phyloP scores from a whole-genome alignment of 1,140 invertebrate species.

The Luehdorfia chinensis region DNA sequence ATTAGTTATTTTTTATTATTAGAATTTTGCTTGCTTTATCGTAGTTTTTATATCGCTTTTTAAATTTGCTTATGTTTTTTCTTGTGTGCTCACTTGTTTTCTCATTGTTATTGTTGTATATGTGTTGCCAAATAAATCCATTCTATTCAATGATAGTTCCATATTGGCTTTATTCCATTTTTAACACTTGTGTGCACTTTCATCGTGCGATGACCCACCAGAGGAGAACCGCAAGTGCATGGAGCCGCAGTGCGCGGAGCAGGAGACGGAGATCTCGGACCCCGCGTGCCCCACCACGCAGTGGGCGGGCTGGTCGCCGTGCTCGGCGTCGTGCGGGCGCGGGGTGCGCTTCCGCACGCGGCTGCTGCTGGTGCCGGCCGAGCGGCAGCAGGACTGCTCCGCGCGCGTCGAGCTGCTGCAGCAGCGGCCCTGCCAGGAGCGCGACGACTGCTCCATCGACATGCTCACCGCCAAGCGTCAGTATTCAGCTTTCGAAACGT shows the following conservation, averaged over 20 bases:
- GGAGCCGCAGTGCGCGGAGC: conserved; percentile 75
- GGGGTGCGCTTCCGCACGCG: conserved; percentile 79
- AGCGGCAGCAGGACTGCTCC: conserved; percentile 78
- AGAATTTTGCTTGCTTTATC: no score
- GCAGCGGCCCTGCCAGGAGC: conserved; percentile 81
- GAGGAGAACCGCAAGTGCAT: conserved; percentile 88
- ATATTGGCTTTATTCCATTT: no score
- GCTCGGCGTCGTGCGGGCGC: conserved; percentile 81
- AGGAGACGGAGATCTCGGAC: conserved; percentile 67
- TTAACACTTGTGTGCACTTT: no score
- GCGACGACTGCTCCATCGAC: conserved; percentile 83
- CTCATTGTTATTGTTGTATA: no score
- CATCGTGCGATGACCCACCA: no score
- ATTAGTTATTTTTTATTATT: no score
- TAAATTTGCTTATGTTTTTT: no score
- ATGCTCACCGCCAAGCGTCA: conserved; percentile 85
- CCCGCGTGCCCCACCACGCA: conserved; percentile 77
- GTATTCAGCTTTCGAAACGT: no score
- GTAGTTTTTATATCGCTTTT: no score
- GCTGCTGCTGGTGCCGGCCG: conserved; percentile 80
- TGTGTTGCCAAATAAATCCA: no score
- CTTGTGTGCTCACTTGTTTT: no score
- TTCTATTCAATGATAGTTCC: no score
- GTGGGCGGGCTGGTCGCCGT: conserved; percentile 83
- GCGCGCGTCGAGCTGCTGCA: conserved; percentile 80